Evolutionary conservation across 2,888 invertebrate genomes (phyloP).

Genomic region (Chorisops tibialis): DNA sequence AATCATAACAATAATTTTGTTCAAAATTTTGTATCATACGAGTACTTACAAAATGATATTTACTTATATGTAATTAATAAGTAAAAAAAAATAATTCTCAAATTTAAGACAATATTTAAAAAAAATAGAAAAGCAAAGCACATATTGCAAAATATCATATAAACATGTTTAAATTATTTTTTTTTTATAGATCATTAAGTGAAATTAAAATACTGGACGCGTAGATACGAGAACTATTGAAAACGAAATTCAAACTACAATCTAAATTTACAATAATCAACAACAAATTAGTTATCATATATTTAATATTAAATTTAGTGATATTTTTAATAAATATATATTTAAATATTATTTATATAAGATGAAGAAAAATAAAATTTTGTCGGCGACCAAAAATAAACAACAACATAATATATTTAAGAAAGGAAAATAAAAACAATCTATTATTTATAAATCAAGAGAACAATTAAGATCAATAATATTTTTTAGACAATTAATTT

Average conservation of each 20-base stretch:
- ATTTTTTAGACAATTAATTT: too few relatives aligned
- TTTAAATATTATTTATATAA: slow-evolving; percentile 8
- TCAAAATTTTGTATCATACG: too few relatives aligned
- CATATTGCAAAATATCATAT: neutral
- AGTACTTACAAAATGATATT: neutral
- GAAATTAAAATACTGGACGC: neutral
- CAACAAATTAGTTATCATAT: neutral
- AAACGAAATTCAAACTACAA: neutral
- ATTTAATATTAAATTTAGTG: slow-evolving; percentile 13
- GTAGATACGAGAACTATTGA: neutral
- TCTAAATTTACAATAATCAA: neutral
- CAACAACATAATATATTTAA: too few relatives aligned
- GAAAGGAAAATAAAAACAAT: too few relatives aligned
- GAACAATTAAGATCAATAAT: too few relatives aligned
- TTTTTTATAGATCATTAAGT: slow-evolving; percentile 1
- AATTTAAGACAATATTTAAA: slow-evolving; percentile 13
- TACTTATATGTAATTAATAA: slow-evolving; percentile 14
- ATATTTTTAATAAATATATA: slow-evolving; percentile 13
- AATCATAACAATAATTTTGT: too few relatives aligned
- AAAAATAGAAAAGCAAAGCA: neutral
- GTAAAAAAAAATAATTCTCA: neutral
- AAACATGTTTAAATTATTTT: neutral
- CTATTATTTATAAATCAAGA: too few relatives aligned
- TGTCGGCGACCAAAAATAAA: too few relatives aligned
- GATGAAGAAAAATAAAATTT: neutral